Evolutionary conservation across 1,140 invertebrate genomes (phyloP).

Genomic region (Oryctes rhinoceros): DNA sequence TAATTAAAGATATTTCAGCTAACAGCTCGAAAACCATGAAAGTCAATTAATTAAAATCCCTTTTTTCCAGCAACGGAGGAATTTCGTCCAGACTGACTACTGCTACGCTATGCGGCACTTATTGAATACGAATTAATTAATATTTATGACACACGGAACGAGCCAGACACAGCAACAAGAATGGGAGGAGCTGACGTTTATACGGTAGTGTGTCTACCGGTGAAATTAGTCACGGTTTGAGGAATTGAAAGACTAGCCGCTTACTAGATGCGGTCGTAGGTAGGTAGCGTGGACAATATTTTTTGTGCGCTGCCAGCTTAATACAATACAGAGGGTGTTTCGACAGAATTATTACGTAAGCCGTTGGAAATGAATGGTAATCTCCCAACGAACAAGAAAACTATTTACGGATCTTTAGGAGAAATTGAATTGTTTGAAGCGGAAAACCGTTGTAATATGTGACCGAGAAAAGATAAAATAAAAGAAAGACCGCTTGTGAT

Average conservation of each 20-base stretch:
- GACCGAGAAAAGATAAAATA: too few relatives aligned
- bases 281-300: not conserved
- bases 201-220: constrained; percentile 28
- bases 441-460: not conserved
- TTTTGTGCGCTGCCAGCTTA: not conserved
- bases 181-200: constrained; percentile 17
- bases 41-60: constrained; percentile 35
- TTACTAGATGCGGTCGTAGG: not conserved
- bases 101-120: constrained; percentile 6
- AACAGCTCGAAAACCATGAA: constrained; percentile 30
- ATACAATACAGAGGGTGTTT: not conserved
- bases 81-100: constrained; percentile 25
- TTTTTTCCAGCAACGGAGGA: constrained; percentile 26
- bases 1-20: constrained; percentile 35
- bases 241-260: not conserved
- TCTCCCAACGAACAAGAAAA: not conserved
- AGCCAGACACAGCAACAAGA: constrained; percentile 1
- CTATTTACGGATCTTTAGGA: not conserved
- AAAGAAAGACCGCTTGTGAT: too few relatives aligned
- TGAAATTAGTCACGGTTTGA: constrained; percentile 29
- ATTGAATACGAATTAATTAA: constrained; percentile 37
- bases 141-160: constrained; percentile 22
- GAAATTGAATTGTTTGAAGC: not conserved
- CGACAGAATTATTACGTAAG: not conserved
- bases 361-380: not conserved